These are phyloP conservation scores for Biston betularia DNA, from an alignment of 2,888 invertebrate genomes.

Conservation along the genomic window DNA sequence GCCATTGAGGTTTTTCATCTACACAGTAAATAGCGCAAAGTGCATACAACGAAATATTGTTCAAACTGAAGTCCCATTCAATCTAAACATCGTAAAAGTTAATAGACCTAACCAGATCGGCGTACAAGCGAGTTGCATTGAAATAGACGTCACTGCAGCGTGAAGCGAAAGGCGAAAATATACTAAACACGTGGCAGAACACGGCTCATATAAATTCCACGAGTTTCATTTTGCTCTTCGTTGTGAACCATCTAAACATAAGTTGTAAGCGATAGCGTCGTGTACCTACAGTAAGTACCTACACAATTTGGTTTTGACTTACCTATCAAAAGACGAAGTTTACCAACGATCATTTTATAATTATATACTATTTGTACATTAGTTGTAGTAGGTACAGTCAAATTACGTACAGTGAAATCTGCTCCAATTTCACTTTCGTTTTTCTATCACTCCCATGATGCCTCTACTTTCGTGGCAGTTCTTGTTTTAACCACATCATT, in stretches of 20 bases:
- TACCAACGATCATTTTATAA: no score
- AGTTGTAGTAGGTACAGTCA: no score
- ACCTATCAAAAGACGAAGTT: not conserved
- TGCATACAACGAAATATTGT: not conserved
- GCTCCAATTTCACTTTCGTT: no score
- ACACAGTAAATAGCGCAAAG: no score
- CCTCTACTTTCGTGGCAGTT: no score
- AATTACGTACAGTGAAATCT: no score
- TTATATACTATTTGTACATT: no score
- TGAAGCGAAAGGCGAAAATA: constrained; percentile 61
- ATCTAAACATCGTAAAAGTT: constrained; percentile 23
- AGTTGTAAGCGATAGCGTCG: constrained; percentile 15
- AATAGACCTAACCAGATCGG: constrained; percentile 16
- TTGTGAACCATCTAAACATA: constrained; percentile 48
- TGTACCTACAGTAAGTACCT: not conserved
- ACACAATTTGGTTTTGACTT: not conserved
- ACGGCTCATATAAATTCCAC: constrained; percentile 74
- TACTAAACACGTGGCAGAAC: constrained; percentile 71
- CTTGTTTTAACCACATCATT: no score
- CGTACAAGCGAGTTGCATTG: constrained; percentile 35
- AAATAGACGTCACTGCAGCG: constrained; percentile 47
- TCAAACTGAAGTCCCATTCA: constrained; percentile 5
- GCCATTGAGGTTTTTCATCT: no score
- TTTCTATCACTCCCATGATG: no score
- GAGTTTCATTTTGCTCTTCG: constrained; percentile 68